These are phyloP conservation scores for Epizoanthus stellaris DNA, from an alignment of 92 coral and sea anemone genomes.

Conservation along the genomic window DNA sequence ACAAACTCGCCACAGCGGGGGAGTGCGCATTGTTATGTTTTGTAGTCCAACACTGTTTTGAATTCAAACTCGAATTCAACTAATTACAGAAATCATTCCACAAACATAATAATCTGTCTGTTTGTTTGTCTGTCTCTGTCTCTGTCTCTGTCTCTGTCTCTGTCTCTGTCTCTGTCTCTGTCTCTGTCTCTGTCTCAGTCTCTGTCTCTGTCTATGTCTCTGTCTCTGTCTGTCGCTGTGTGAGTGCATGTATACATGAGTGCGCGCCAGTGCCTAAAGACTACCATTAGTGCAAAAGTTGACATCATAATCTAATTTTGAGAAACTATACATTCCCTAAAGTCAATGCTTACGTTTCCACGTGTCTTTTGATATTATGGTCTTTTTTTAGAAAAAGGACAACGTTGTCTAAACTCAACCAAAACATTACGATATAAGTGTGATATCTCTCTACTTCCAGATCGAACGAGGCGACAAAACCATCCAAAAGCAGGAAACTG, in stretches of 20 bases:
- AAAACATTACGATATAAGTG: background rate
- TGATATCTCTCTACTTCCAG: slow-evolving; percentile 40
- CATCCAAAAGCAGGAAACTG: slow-evolving; percentile 76
- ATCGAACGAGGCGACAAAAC: slow-evolving; percentile 72
- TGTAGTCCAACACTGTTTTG: no score
- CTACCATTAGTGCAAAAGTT: no score
- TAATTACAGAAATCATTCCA: no score
- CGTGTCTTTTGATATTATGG: background rate
- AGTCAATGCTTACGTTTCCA: background rate
- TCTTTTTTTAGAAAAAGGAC: no score
- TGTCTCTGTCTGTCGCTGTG: background rate
- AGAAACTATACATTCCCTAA: no score
- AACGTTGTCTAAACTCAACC: no score
- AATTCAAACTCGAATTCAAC: no score
- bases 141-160: background rate
- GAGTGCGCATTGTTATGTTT: background rate
- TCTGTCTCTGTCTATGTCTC: background rate
- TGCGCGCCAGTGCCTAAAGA: no score
- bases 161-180: background rate
- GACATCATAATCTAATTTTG: no score
- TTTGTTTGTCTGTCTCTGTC: background rate
- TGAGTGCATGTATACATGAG: no score
- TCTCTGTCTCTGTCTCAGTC: background rate
- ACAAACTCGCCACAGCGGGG: background rate
- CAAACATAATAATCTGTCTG: no score